Percentiles rank a stretch among this genome's conserved stretches.
phyloP scores from a whole-genome alignment of 2,113 vertebrate genomes.

The Melanocharis versteri region DNA sequence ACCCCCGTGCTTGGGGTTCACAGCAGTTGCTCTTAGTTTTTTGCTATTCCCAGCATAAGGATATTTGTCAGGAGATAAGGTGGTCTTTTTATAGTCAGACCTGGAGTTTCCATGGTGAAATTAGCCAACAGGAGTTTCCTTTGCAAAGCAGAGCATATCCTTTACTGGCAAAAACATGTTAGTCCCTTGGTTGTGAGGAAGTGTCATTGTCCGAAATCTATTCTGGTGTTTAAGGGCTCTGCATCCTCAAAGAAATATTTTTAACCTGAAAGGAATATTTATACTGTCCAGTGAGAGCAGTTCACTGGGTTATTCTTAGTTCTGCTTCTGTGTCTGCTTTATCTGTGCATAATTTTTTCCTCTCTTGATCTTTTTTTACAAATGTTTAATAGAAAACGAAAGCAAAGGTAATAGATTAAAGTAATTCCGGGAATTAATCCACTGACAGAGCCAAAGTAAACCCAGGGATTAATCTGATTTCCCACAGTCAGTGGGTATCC shows the following conservation, averaged over 20 bases:
- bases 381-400: background rate
- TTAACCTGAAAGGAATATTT: conserved; percentile 48
- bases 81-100: conserved; percentile 41
- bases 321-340: background rate
- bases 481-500: background rate
- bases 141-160: conserved; percentile 26
- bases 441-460: background rate
- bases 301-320: conserved; percentile 25
- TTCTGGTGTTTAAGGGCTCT: background rate
- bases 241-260: conserved; percentile 52
- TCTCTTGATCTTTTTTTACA: background rate
- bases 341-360: background rate
- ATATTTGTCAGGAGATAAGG: conserved; percentile 24
- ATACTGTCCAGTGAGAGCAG: conserved; percentile 9
- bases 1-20: background rate
- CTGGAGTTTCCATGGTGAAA: conserved; percentile 52
- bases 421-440: background rate
- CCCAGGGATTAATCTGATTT: background rate
- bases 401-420: background rate
- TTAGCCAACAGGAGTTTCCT: conserved; percentile 24
- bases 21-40: background rate
- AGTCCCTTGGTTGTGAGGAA: background rate
- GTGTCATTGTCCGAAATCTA: background rate
- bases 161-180: conserved; percentile 15
- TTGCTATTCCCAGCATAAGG: conserved; percentile 27